Conservation (phyloP, 2,797 vertebrate species). For the Phataginus tetradactyla region DNA sequence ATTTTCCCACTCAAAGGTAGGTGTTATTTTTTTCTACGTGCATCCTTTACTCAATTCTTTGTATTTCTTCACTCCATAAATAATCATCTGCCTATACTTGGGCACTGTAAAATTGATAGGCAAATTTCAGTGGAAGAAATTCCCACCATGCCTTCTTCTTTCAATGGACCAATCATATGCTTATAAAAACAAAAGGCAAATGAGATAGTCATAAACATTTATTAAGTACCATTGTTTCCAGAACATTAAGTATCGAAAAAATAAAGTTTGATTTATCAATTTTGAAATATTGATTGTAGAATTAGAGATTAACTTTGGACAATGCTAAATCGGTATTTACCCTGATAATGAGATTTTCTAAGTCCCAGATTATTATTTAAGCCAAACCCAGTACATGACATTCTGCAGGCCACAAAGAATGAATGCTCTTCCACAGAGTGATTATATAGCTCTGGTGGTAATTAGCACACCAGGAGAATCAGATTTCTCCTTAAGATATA, state of each 20-base stretch:
- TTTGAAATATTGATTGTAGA: not conserved
- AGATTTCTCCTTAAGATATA: not conserved
- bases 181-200: not conserved
- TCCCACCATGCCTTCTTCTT: not conserved
- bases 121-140: not conserved
- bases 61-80: not conserved
- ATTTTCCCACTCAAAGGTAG: not conserved
- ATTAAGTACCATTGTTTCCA: not conserved
- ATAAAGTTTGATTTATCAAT: not conserved
- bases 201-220: not conserved
- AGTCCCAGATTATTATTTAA: conserved; percentile 9
- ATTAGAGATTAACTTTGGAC: not conserved
- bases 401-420: not conserved
- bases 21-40: not conserved
- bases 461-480: not conserved
- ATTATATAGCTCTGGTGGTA: not conserved
- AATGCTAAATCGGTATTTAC: not conserved
- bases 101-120: not conserved
- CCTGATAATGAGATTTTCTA: not conserved
- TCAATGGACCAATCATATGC: not conserved
- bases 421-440: not conserved
- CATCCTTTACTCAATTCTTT: not conserved
- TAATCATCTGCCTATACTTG: not conserved
- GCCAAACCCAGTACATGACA: not conserved
- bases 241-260: not conserved